Evolutionary conservation across 2,888 invertebrate species (phyloP), one percentile per base, ranked within the genome.

Genomic region (Troides oblongomaculatus): DNA sequence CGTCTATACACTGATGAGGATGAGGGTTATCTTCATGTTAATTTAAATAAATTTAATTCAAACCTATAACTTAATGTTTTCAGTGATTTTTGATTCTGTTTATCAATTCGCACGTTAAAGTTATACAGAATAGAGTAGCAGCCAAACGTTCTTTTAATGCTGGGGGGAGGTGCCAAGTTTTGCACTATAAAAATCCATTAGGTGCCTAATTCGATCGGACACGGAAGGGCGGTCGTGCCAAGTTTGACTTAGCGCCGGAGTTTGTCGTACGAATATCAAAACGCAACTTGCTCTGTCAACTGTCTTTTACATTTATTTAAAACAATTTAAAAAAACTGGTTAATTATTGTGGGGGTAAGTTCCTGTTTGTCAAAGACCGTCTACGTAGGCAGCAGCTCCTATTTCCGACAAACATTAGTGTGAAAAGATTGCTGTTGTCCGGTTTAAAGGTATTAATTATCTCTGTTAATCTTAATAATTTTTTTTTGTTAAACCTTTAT

Each of bases 171-270:
- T 63, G 66, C 70, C 70, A 70, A 70, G 39, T 53, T 59, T 57
- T 23, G 62, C 66, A 60, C 63, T 66, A 56, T 70, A 66, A 70
- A 70, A 66, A 70, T 70, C 66, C 60, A 70, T 70, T 70, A 70
- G 43, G 63, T 36, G 66, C 53, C 60, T 70, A 70, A 70, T 70
- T 70, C 53, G 59, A 66, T 66, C 63, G 66, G 66, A 63, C 70
- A 70, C 66, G 62, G 63, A 66, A 43, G n/a, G 43, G 14, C 60
- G 59, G 18, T n/a, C 18, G 66, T 56, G 66, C 70, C 66, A 70
- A 70, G 66, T 70, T 63, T 62, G 70, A 62, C 70, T 66, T 69
- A 64, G 50, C 53, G 4, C 23, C n/a, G 39, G 39, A 64, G 56
- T 64, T 66, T 60, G 63, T 63, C 30, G 63, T 57, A 59, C 59